Evolutionary conservation across 1,140 invertebrate genomes (phyloP), one percentile per base, ranked within the genome.

Genomic region (Drosophila nasuta): DNA sequence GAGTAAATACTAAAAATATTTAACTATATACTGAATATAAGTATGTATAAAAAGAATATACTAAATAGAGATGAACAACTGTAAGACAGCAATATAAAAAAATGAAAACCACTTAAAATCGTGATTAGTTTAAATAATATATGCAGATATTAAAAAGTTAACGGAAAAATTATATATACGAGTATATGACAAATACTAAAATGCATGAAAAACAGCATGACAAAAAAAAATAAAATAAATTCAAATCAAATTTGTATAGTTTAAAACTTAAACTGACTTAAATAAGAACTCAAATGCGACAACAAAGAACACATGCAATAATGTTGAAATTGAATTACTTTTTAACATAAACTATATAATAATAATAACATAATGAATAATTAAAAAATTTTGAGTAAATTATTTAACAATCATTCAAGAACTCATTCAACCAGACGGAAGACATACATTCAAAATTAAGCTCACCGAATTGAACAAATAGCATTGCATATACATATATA

Each of bases 321-420:
- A 83, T 83, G 82, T 83, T 72, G 81, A 83, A 83, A 83, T 83
- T 60, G 59, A 83, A 83, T 83, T 83, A 83, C 81, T 83, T 83
- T 83, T 76, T 83, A 83, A 77, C 73, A 80, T 83, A 77, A 81
- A 79, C 65, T 83, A 83, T 49, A 62, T 56, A 56, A 45, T 35
- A 38, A 63, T 35, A 63, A 38, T 52, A 33, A 63, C 41, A 56
- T 13, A 13, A 43, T 43, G 41, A 43, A 43, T 43, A 43, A 43
- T 43, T 43, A 11, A 11, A 43, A 13, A 13, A 28, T 51, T 54
- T 60, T 49, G 17, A 58, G 48, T 66, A 81, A 82, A 75, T 70
- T 69, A 76, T 52, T 79, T 73, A 83, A 79, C 52, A 81, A 81
- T 17, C 66, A 63, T 69, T 60, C 58, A 79, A 74, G 56, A 13